Base-by-base conservation (phyloP, 53 echinoderm and acorn worm genomes). In the Antedon mediterranea region DNA sequence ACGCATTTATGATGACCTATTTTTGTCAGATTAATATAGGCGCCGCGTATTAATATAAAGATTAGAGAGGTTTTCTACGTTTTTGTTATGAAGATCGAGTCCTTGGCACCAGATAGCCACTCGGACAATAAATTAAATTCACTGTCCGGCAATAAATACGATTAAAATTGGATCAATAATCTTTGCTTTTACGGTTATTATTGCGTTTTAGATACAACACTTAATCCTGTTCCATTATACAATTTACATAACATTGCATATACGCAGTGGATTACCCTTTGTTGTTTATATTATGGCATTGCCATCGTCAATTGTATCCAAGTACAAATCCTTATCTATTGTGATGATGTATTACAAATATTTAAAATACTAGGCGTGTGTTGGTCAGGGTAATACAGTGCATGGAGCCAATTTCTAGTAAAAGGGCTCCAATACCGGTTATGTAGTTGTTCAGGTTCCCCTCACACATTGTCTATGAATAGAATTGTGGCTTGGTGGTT, bases 181-280 rank as follows among this genome's bases (percentile, higher is more conserved):
- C n/a, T 4, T 37, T 37, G 37, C 37, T 6, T 37, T 11, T 37
- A 37, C 11, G 4, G 11, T 37, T 37, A 57, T 57, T 57, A 18
- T 18, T 57, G 57, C 57, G 57, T 57, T 57, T 18, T 18, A 15
- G 23, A 57, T 57, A 57, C 57, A 57, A n/a, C 11, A 57, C 2
- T 26, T 57, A 57, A 57, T 57, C 57, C 23, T 2, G 15, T 57
- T 57, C 57, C 57, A 57, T 57, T 57, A 57, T 57, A 57, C 57
- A 57, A 57, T 57, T 57, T 57, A 57, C 57, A 57, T 57, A 57
- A 57, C 57, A 57, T 57, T 57, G 57, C 57, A 57, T 57, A 57
- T 57, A 13, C 14, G 57, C 3, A 57, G 2, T 11, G 57, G 57
- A 57, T 57, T 57, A 57, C 57, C 23, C 18, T 57, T 57, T 57